Evolutionary conservation across 2,113 vertebrate genomes (phyloP), one percentile per base, ranked within the genome.

Genomic region (Cranoglanis bouderius): DNA sequence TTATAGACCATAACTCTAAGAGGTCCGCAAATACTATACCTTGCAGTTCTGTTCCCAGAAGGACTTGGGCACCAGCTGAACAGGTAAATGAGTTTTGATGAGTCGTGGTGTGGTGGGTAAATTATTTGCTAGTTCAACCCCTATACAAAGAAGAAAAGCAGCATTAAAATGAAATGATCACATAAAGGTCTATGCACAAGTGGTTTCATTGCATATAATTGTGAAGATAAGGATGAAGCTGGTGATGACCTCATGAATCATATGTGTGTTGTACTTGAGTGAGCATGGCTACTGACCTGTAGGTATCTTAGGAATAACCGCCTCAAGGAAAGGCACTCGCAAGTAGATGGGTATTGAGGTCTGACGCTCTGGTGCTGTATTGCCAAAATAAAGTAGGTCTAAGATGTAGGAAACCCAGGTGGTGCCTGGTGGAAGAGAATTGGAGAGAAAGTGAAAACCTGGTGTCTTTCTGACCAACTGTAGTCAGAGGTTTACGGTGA

Each of bases 371-470:
- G 78, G 14, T 0, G 92, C 93, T 0, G 92, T 92, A 0, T 87
- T 91, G 0, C 94, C 92, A 78, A 94, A 92, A 59, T 92, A 90
- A 82, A 96, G 91, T 75, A 94, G 81, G 88, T 95, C 95, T 16
- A 88, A 78, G 21, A 95, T 97, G 95, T 90, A 94, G 92, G 89
- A 96, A 94, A 93, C 96, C 96, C 90, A 96, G 93, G 88, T 96
- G 95, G 92, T 94, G 95, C 85, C 96, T 96, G 95, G 86, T 0
- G 80, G 19, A 49, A 65, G 24, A 0, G 19, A 53, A 63, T 43
- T 43, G 57, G 55, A 83, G 12, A 40, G 83, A 59, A 49, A 65
- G 40, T 49, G 29, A 81, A 61, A 61, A 26, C 26, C 5, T 16
- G 67, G 10, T 18, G 19, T 14, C 13, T 12, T 13, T 51, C 0